Evolutionary conservation across 2,797 vertebrate species (phyloP).

Genomic region (Phrynocephalus guinanensis): DNA sequence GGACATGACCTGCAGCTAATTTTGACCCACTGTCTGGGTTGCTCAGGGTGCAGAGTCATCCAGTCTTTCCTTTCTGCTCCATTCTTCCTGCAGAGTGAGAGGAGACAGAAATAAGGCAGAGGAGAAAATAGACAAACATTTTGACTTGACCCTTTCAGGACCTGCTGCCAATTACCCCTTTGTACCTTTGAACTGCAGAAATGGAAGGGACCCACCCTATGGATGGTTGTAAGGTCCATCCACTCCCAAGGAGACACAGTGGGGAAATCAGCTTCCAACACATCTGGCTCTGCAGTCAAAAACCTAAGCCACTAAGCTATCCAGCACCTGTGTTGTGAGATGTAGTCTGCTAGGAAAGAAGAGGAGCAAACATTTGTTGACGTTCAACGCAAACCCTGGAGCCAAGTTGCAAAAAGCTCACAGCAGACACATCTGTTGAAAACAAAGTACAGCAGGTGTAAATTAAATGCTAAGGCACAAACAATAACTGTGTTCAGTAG

Average conservation of each 20-base stretch:
- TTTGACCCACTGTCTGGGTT: background rate
- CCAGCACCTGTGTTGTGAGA: background rate
- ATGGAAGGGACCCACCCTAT: too few species aligned
- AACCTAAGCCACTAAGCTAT: background rate
- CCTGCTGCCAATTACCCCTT: too few species aligned
- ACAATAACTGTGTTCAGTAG: background rate
- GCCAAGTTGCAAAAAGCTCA: background rate
- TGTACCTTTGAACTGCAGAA: too few species aligned
- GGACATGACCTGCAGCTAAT: background rate
- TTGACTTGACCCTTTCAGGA: too few species aligned
- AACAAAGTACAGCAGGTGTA: background rate
- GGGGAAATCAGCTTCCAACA: too few species aligned
- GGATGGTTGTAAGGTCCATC: too few species aligned
- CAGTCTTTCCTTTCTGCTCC: background rate
- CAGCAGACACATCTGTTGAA: background rate
- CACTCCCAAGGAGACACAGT: too few species aligned
- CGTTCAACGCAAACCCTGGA: background rate
- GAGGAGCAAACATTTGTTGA: background rate
- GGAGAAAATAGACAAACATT: too few species aligned
- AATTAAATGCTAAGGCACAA: background rate
- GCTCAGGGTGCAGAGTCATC: too few species aligned
- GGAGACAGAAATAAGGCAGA: background rate
- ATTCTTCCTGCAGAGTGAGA: background rate
- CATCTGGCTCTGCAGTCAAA: too few species aligned
- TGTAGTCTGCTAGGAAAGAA: background rate